Conservation (phyloP, 2,888 invertebrate genomes). For the Pseudoips prasinana region DNA sequence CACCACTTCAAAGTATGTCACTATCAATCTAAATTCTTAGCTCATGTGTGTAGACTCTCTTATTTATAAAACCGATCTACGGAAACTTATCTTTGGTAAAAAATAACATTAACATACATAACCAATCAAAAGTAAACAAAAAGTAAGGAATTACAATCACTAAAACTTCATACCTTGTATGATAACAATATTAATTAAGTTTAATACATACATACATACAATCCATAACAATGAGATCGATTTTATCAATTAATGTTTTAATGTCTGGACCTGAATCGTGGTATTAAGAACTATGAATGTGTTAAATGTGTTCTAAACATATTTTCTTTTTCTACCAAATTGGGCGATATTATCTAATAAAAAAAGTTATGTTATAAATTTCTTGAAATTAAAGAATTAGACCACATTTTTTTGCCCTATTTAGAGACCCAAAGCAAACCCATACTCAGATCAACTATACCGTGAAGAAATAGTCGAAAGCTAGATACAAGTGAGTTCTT, state of each 20-base stretch:
- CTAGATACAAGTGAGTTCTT: too few species aligned
- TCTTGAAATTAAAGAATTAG: too few species aligned
- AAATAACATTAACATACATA: slow-evolving; percentile 52
- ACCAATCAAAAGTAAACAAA: slow-evolving; percentile 55
- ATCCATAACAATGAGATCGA: slow-evolving; percentile 80
- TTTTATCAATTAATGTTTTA: slow-evolving; percentile 63
- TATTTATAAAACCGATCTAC: slow-evolving; percentile 51
- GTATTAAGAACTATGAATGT: too few species aligned
- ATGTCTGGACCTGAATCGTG: slow-evolving; percentile 66
- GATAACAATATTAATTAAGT: slow-evolving; percentile 72
- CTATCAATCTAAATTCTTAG: slow-evolving; percentile 48
- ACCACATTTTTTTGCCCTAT: too few species aligned
- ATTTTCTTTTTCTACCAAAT: too few species aligned
- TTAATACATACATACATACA: slow-evolving; percentile 63
- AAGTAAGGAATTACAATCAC: slow-evolving; percentile 37
- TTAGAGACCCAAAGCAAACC: too few species aligned
- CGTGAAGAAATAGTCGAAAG: too few species aligned
- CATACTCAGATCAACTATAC: too few species aligned
- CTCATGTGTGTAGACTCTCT: slow-evolving; percentile 45
- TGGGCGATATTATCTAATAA: too few species aligned
- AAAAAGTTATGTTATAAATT: too few species aligned
- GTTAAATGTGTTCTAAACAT: too few species aligned
- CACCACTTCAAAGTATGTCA: slow-evolving; percentile 65
- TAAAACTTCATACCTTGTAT: slow-evolving; percentile 80
- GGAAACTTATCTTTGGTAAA: slow-evolving; percentile 78